phyloP scores from a whole-genome alignment of 92 coral and sea anemone genomes.

The Hydrozoanthus gracilis region DNA sequence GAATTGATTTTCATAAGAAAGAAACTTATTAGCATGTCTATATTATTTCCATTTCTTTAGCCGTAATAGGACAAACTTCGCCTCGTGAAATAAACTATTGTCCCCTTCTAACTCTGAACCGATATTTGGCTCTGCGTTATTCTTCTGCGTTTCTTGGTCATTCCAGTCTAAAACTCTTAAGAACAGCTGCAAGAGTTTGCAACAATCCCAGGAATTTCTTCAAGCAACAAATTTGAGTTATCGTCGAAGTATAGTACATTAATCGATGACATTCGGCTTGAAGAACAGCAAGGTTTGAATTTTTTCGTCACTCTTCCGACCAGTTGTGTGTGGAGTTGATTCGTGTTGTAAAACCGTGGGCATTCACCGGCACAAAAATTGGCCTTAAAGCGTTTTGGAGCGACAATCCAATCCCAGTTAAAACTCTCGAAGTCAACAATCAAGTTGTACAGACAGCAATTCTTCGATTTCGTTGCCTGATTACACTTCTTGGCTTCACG shows the following conservation, averaged over 20 bases:
- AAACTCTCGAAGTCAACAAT: constrained; percentile 52
- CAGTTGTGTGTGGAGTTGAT: constrained; percentile 47
- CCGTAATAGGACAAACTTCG: too few relatives aligned
- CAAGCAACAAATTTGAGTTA: constrained; percentile 27
- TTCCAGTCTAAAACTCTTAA: neutral
- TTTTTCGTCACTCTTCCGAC: constrained; percentile 31
- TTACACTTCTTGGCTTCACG: constrained; percentile 45
- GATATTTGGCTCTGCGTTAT: constrained; percentile 26
- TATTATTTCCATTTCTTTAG: too few relatives aligned
- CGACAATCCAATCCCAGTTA: constrained; percentile 68
- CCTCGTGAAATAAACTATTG: neutral
- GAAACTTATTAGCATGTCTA: neutral
- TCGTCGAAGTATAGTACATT: constrained; percentile 52
- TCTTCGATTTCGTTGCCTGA: constrained; percentile 34
- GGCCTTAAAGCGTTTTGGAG: constrained; percentile 62
- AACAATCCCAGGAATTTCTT: constrained; percentile 53
- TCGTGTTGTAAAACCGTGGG: constrained; percentile 23
- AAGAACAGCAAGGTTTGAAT: constrained; percentile 53
- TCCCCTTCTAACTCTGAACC: constrained; percentile 16
- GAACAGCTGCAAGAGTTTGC: constrained; percentile 63
- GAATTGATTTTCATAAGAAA: too few relatives aligned
- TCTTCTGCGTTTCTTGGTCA: neutral
- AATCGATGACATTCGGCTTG: constrained; percentile 53
- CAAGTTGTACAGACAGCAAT: constrained; percentile 57
- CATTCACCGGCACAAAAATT: constrained; percentile 63